Evolutionary conservation across 2,797 vertebrate species (phyloP), one percentile per base, ranked within the genome.

Genomic region (Sebastes elongatus): DNA sequence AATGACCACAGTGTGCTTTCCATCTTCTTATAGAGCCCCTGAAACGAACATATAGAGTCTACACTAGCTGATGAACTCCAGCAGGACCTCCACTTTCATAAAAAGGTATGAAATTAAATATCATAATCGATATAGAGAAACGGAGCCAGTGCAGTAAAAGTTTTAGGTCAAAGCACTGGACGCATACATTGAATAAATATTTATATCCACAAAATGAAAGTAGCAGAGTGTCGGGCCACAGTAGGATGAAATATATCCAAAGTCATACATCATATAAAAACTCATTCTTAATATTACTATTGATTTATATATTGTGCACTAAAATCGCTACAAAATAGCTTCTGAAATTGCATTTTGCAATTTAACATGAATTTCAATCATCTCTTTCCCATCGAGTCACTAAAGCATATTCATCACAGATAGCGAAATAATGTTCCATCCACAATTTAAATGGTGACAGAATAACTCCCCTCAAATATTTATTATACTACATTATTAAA

Each of bases 401-500:
- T 28, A 71, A 84, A 83, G 72, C 73, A 71, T 75, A 87, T 89
- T 81, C 71, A 86, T 90, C 87, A 81, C 74, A 65, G 83, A 89
- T 81, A 20, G 73, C 3, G 2, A 81, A 86, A 90, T 88, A 87
- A 88, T 84, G 86, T 82, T 79, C 83, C 77, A 79, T 83, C 76
- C 68, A 42, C 80, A 66, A 67, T 88, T 89, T 82, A 82, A 91
- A 89, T 79, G 77, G 55, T 83, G 86, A 91, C 88, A 86, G 88
- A 92, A 75, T 80, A 81, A 86, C 80, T 89, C 70, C 65, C 74
- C 70, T 86, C 77, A 74, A 82, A 93, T 89, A 93, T 93, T 89
- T 92, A 93, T 93, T 82, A 86, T 82, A 30, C 76, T 64, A 49
- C 73, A 87, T 90, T 87, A 92, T 93, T 89, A 85, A 92, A 92